Conservation (phyloP, 1,140 invertebrate genomes). For the Cydia pomonella region DNA sequence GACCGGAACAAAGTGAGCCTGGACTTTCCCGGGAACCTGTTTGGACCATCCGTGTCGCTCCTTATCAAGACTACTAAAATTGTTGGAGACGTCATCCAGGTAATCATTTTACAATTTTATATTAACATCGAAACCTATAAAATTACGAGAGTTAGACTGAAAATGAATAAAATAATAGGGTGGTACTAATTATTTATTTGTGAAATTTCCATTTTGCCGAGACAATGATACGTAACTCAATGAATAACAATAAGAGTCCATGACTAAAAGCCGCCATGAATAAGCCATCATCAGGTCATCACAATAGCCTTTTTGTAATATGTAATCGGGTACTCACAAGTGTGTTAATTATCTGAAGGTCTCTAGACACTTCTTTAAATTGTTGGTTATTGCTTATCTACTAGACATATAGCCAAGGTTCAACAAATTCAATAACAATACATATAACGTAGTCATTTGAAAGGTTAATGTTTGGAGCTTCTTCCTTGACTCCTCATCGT, state of each 20-base stretch:
- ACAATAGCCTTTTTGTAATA: constrained; percentile 18
- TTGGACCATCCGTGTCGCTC: constrained; percentile 86
- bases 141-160: background rate
- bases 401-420: background rate
- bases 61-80: constrained; percentile 86
- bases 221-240: background rate
- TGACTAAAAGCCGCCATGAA: background rate
- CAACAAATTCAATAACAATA: constrained; percentile 3
- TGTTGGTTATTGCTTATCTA: background rate
- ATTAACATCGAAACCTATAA: background rate
- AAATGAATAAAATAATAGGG: no score
- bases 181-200: no score
- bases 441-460: background rate
- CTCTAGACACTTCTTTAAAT: background rate
- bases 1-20: constrained; percentile 83
- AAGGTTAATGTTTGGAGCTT: background rate
- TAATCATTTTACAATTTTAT: constrained; percentile 65
- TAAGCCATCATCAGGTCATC: background rate
- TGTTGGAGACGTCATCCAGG: constrained; percentile 85
- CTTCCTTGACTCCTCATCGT: background rate
- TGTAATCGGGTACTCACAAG: background rate
- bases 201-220: background rate
- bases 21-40: constrained; percentile 84
- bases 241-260: constrained; percentile 1
- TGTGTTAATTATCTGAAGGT: constrained; percentile 19